Base-by-base conservation (phyloP, 2,113 vertebrate species). In the Gobiocypris rarus region DNA sequence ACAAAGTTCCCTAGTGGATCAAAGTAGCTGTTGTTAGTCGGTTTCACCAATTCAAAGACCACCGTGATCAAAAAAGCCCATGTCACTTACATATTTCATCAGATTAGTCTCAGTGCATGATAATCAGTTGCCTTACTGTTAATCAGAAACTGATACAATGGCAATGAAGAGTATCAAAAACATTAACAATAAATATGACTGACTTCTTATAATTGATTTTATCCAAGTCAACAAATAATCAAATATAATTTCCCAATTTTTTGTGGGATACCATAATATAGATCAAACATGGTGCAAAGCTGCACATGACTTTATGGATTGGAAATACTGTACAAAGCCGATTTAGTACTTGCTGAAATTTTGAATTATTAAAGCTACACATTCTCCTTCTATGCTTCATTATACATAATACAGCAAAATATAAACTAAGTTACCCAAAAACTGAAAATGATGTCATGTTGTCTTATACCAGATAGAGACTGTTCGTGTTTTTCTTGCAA, bases 1-100 rank as follows among this genome's bases (percentile, higher is more conserved):
- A 92, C 96, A 98, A 84, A 99, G 94, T 75, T 95, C 89, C 92
- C 98, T 99, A 90, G 17, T 87, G 86, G 88, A 92, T 86, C 34
- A 89, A 87, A 90, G 67, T 73, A 79, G 24, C 28, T 41, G 11
- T 28, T 5, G 17, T 82, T 59, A 77, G 63, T 74, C 8, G 2
- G 13, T 34, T 8, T 52, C 56, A 19, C 28, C 4, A 6, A 5
- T 13, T 52, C 31, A 63, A 45, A 61, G 43, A 17, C 83, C 54
- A 80, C 70, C 58, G 9, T 38, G 56, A 79, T 70, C 34, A 69
- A 14, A 65, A 76, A 63, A 5, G 58, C 63, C 41, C 54, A 73
- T 67, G n/a, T 69, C n/a, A 45, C 73, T 52, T 31, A 19, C 88
- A 90, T 89, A 90, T 85, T 91, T 92, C 84, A 89, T 81, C 71